A percentile compares a stretch with the other conserved stretches of the same genome.
These are phyloP conservation scores for Eleutherodactylus coqui DNA, from an alignment of 2,797 vertebrate genomes.

Conservation along the genomic window DNA sequence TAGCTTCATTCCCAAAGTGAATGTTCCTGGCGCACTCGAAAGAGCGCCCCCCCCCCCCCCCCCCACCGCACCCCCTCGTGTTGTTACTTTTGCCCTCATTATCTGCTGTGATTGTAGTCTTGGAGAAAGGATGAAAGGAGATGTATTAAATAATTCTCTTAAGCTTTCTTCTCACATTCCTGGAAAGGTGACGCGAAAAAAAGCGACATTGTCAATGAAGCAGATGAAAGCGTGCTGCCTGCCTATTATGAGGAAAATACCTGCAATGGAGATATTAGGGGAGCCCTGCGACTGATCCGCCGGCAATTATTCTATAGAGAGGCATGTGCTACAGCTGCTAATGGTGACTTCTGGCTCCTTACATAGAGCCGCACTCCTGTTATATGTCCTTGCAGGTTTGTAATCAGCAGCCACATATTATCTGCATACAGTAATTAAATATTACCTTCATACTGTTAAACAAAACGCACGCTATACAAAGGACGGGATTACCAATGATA, in stretches of 20 bases:
- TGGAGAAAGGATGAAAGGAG: slow-evolving; percentile 49
- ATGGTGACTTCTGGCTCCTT: not conserved
- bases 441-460: too few relatives aligned
- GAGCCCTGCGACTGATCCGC: slow-evolving; percentile 5
- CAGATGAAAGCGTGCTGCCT: slow-evolving; percentile 35
- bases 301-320: not conserved
- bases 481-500: too few relatives aligned
- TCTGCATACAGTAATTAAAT: too few relatives aligned
- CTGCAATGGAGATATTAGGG: not conserved
- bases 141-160: slow-evolving; percentile 57
- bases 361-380: not conserved
- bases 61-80: not conserved
- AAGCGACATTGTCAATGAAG: slow-evolving; percentile 32
- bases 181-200: slow-evolving; percentile 39
- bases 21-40: slow-evolving; percentile 6
- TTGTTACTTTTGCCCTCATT: slow-evolving; percentile 56
- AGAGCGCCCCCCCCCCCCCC: not conserved
- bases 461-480: too few relatives aligned
- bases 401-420: not conserved
- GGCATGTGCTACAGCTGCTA: not conserved
- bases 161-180: slow-evolving; percentile 43
- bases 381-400: not conserved
- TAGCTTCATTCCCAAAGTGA: slow-evolving; percentile 37
- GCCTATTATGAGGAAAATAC: slow-evolving; percentile 34
- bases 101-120: slow-evolving; percentile 47